Evolutionary conservation across 2,113 vertebrate species (phyloP), one percentile per base, ranked within the genome.

Genomic region (Halcyon malimbica): DNA sequence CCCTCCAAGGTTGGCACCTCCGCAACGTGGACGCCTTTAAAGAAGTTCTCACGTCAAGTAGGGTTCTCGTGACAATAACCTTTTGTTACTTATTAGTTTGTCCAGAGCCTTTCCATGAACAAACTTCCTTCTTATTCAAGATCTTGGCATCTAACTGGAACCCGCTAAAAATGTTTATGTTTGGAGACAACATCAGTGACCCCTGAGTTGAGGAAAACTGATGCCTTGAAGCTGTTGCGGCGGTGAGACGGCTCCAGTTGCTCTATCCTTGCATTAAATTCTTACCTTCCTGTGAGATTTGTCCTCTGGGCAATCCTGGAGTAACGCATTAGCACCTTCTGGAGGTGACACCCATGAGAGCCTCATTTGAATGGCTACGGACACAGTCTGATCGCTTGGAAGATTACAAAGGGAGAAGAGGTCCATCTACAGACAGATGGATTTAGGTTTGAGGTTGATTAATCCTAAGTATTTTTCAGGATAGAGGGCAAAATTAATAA

Each of bases 11-110:
- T 5, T 35, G 74, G 74, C 48, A 44, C 23, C 42, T 46, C 75
- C 1, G 1, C 7, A 2, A 1, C 0, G 6, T 4, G 16, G 53
- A 7, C 29, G 39, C 54, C 65, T 37, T 42, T 5, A 19, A 71
- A 37, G 74, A 26, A 10, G 8, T 33, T 70, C 28, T 60, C 50
- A 1, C 4, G 0, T 60, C 33, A 23, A 24, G 60, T 2, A 26
- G 26, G 16, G 53, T 20, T 12, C n/a, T 10, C 17, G 28, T 18
- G 44, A 15, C 62, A 28, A 26, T 7, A 37, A 62, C 44, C 25
- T 65, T 42, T 23, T 21, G 33, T 15, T 56, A 19, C 64, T 26
- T 50, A 0, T 21, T 39, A 8, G 5, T 57, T 71, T 41, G 25
- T 16, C 54, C 10, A 1, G 29, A 42, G 28, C 46, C 44, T 69